A percentile compares a stretch with the other conserved stretches of the same genome.
Conservation (phyloP, 2,888 invertebrate genomes). For the Xestia rhomboidea region DNA sequence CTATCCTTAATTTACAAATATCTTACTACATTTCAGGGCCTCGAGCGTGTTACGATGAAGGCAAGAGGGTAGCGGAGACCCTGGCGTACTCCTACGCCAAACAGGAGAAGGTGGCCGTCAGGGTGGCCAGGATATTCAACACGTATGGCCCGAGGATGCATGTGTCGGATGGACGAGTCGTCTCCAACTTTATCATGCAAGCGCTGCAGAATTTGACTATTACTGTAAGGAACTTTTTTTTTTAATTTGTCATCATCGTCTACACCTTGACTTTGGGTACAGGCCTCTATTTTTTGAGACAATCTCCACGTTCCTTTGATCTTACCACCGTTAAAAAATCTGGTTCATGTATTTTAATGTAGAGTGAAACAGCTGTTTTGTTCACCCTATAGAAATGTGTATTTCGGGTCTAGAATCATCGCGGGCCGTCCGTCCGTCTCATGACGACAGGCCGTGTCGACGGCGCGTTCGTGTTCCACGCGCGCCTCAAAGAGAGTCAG, state of each 20-base stretch:
- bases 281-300: background rate
- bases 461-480: too few relatives aligned
- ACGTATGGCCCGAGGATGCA: constrained; percentile 99
- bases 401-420: too few relatives aligned
- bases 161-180: constrained; percentile 99
- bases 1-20: background rate
- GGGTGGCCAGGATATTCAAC: constrained; percentile 99
- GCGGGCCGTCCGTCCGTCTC: too few relatives aligned
- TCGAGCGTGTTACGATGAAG: constrained; percentile 99
- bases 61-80: constrained; percentile 99
- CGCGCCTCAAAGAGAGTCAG: too few relatives aligned
- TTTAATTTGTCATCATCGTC: background rate
- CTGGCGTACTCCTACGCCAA: constrained; percentile 98
- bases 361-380: background rate
- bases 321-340: background rate
- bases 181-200: constrained; percentile 99
- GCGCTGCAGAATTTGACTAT: constrained; percentile 98
- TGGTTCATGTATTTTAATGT: background rate
- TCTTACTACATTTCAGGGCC: constrained; percentile 91
- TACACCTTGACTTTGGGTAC: background rate
- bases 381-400: background rate
- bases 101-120: constrained; percentile 98
- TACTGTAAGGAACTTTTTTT: constrained; percentile 92
- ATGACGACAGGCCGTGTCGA: too few relatives aligned
- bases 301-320: background rate